phyloP scores from a whole-genome alignment of 2,797 vertebrate genomes.

The Glossophaga mutica region DNA sequence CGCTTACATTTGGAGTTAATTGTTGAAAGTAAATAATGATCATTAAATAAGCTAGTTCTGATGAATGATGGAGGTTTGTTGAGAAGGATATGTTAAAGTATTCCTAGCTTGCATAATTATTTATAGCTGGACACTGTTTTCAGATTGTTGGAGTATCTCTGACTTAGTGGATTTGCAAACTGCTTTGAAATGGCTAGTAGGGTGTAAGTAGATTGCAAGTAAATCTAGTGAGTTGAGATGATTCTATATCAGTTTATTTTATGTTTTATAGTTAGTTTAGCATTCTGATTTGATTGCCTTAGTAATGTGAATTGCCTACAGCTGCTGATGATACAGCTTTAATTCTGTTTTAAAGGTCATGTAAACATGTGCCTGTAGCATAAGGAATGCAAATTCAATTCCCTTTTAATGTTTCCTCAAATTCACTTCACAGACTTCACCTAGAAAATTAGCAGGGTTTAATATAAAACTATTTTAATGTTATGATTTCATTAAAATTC shows the following conservation, averaged over 20 bases:
- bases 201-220: slow-evolving; percentile 80
- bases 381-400: slow-evolving; percentile 86
- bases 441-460: slow-evolving; percentile 80
- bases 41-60: slow-evolving; percentile 16
- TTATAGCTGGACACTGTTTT: slow-evolving; percentile 29
- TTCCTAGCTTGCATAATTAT: slow-evolving; percentile 22
- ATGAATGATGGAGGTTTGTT: slow-evolving; percentile 2
- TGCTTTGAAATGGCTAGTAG: slow-evolving; percentile 79
- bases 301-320: slow-evolving; percentile 87
- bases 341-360: slow-evolving; percentile 89
- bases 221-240: slow-evolving; percentile 83
- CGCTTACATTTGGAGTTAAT: slow-evolving; percentile 42
- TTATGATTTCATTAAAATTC: slow-evolving; percentile 75
- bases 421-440: slow-evolving; percentile 79
- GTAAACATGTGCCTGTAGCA: slow-evolving; percentile 85
- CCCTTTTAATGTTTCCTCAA: slow-evolving; percentile 81
- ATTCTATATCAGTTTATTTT: slow-evolving; percentile 84
- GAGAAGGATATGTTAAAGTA: slow-evolving; percentile 23
- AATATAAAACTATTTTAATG: slow-evolving; percentile 74
- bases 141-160: slow-evolving; percentile 15
- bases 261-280: slow-evolving; percentile 87
- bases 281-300: slow-evolving; percentile 87
- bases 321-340: slow-evolving; percentile 86
- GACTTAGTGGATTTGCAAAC: slow-evolving; percentile 54
- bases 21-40: slow-evolving; percentile 45